These are phyloP conservation scores for Gyps fulvus DNA, from an alignment of 2,113 vertebrate species.

Conservation along the genomic window DNA sequence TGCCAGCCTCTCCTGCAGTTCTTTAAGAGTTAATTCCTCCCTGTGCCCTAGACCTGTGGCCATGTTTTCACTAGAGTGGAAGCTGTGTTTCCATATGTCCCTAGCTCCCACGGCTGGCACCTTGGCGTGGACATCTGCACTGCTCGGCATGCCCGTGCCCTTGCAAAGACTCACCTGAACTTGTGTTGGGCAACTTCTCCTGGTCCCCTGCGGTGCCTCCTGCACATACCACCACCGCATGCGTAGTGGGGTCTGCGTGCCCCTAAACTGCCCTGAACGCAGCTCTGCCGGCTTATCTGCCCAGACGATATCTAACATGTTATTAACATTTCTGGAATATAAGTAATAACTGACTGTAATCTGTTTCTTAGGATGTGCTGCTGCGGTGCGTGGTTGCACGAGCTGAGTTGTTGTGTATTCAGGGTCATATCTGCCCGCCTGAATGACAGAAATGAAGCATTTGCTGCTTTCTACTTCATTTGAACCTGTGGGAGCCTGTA, in stretches of 20 bases:
- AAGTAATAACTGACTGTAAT: neutral
- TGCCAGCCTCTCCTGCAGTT: neutral
- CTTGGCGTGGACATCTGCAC: neutral
- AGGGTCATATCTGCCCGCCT: neutral
- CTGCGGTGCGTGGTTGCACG: accelerated
- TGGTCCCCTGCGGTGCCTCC: neutral
- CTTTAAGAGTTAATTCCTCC: neutral
- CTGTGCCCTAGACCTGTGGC: neutral
- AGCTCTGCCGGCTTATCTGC: accelerated
- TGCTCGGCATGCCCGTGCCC: accelerated
- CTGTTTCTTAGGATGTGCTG: neutral
- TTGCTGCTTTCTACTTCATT: neutral
- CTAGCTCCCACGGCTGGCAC: neutral
- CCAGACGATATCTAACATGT: neutral
- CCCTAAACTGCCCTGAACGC: neutral
- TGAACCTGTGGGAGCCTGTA: neutral
- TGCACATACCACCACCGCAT: accelerated
- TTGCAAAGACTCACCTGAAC: neutral
- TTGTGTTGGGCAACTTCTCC: neutral
- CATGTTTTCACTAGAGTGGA: neutral
- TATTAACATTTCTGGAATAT: neutral
- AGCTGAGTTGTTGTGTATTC: neutral
- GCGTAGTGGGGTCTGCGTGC: accelerated
- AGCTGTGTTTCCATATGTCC: constrained; percentile 34
- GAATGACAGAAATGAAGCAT: neutral